phyloP scores from a whole-genome alignment of 2,797 vertebrate genomes.

The Prionace glauca region DNA sequence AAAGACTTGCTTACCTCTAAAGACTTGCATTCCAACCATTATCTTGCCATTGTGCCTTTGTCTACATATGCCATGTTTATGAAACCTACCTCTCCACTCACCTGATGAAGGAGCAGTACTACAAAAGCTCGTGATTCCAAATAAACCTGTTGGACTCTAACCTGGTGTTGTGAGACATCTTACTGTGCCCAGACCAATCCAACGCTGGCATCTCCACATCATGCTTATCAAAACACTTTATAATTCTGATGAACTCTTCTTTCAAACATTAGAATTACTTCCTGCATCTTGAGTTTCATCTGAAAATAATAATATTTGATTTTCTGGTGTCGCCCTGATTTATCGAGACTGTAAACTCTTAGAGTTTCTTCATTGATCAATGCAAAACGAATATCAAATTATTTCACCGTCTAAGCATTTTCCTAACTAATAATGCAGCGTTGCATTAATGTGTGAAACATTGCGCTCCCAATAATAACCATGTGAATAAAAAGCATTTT shows the following conservation, averaged over 20 bases:
- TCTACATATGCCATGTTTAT: too few species aligned
- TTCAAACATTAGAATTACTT: not conserved
- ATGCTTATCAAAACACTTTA: not conserved
- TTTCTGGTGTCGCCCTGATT: not conserved
- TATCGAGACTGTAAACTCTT: not conserved
- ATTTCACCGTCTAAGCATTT: not conserved
- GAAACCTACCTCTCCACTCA: too few species aligned
- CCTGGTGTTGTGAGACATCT: too few species aligned
- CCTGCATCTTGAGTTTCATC: not conserved
- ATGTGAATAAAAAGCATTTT: not conserved
- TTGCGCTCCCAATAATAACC: not conserved
- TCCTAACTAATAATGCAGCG: not conserved
- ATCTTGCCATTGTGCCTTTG: too few species aligned
- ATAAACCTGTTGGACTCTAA: too few species aligned
- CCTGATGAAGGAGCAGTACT: too few species aligned
- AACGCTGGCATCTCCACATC: too few species aligned
- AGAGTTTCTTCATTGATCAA: not conserved
- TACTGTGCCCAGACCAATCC: too few species aligned
- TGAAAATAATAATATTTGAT: not conserved
- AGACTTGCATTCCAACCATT: too few species aligned
- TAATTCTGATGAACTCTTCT: not conserved
- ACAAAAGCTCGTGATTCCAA: too few species aligned
- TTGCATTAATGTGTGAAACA: not conserved
- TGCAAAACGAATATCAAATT: not conserved
- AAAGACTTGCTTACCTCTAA: too few species aligned